Base-by-base conservation (phyloP, 2,113 vertebrate species). In the Chionis minor region DNA sequence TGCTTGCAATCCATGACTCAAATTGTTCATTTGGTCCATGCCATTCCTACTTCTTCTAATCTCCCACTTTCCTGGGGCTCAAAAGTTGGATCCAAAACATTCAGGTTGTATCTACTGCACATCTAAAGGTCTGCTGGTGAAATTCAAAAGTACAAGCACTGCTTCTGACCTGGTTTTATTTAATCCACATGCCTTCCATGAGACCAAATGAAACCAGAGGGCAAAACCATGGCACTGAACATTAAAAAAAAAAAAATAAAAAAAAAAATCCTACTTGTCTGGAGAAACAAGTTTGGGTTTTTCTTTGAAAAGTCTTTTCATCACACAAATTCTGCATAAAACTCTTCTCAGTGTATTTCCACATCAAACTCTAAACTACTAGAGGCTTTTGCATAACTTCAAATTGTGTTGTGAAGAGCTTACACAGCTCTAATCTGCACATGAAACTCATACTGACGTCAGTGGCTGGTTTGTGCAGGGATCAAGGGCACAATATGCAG, bases 391-490 rank as follows among this genome's bases (percentile, higher is more conserved):
- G 56, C 83, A 81, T 79, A 94, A 89, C 72, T 90, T 94, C 63
- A 91, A 40, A 86, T 91, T 92, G 89, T 84, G 42, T 59, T 92
- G 20, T 94, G 89, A 92, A 95, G 86, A 86, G 49, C 15, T 94
- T 95, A 88, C 30, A 44, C 51, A 84, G 56, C 52, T 92, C 61
- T 95, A 85, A 86, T 92, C 88, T 95, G 61, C 52, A 82, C 74
- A 91, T 32, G 79, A 91, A 94, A 91, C 66, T 84, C 72, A 94
- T 59, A 45, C 35, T 96, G 94, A 95, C 24, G 4, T 92, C 92
- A 96, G 16, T 32, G 40, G 27, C 65, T 96, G 44, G 15, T 86
- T 94, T 89, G 35, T 81, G 44, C 55, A 65, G 17, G 30, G 80
- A 91, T 95, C 88, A 81, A 94, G 86, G 49, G 73, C 52, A 94